Percentiles rank a stretch among this genome's conserved stretches.
phyloP scores from a whole-genome alignment of 2,113 vertebrate species.

The Ahaetulla prasina region DNA sequence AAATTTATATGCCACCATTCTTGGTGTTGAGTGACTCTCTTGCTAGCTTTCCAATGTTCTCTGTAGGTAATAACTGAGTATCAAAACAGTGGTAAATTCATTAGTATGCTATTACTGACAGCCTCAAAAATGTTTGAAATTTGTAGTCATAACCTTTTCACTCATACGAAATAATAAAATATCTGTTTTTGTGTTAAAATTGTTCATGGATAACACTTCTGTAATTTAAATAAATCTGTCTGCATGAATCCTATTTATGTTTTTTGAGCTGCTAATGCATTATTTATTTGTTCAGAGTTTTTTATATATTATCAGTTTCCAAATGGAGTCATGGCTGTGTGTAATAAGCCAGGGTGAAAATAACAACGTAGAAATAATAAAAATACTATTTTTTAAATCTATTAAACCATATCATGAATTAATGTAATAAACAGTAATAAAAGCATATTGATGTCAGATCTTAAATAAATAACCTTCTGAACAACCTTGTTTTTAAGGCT shows the following conservation, averaged over 20 bases:
- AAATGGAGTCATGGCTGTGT: neutral
- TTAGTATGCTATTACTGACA: neutral
- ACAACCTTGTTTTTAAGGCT: neutral
- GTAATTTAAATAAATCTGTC: neutral
- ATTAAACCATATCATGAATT: neutral
- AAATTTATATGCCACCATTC: neutral
- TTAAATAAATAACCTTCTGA: neutral
- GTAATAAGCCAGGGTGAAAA: neutral
- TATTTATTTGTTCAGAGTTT: neutral
- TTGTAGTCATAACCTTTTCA: neutral
- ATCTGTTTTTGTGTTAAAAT: neutral
- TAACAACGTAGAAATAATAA: neutral
- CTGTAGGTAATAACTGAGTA: conserved; percentile 14
- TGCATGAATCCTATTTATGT: neutral
- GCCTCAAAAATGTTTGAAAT: neutral
- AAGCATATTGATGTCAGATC: neutral
- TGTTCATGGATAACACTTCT: neutral
- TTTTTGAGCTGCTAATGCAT: neutral
- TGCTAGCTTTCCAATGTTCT: conserved; percentile 7
- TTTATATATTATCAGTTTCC: neutral
- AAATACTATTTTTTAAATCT: neutral
- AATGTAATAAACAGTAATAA: neutral
- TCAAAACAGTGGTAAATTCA: neutral
- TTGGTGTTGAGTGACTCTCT: neutral
- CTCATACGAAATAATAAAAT: neutral